phyloP scores from a whole-genome alignment of 2,113 vertebrate genomes.

The Rutilus rutilus region DNA sequence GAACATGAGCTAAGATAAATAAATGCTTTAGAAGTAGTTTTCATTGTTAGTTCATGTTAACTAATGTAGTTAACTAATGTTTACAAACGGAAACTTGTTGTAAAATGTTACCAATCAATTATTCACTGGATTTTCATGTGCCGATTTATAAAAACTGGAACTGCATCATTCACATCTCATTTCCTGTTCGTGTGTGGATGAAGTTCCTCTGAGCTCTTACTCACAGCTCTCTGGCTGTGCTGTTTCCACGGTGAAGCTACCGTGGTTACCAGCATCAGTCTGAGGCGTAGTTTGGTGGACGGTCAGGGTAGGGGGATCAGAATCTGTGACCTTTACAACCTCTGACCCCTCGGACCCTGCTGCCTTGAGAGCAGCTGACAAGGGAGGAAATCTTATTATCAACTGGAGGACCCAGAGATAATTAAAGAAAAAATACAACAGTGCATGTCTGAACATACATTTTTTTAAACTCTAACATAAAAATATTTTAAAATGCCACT shows the following conservation, averaged over 20 bases:
- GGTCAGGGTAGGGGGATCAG: constrained; percentile 58
- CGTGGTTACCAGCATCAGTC: constrained; percentile 60
- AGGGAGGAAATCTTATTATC: constrained; percentile 12
- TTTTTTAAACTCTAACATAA: neutral
- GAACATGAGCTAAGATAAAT: neutral
- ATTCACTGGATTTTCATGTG: neutral
- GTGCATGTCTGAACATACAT: neutral
- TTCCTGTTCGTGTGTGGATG: constrained; percentile 8
- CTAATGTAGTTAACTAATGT: neutral
- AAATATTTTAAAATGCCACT: neutral
- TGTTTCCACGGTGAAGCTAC: constrained; percentile 62
- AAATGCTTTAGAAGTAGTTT: neutral
- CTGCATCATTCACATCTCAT: neutral
- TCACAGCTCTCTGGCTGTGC: constrained; percentile 75
- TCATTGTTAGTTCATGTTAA: neutral
- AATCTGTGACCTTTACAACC: neutral
- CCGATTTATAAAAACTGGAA: neutral
- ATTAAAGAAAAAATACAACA: too few species aligned
- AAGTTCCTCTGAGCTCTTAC: constrained; percentile 64
- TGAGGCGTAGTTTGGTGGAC: constrained; percentile 63
- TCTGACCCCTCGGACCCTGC: constrained; percentile 65
- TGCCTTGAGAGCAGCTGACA: constrained; percentile 70
- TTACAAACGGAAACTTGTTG: neutral
- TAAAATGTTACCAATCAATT: neutral
- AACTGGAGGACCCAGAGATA: neutral